Percentiles rank a stretch among this genome's conserved stretches.
These are phyloP conservation scores for Mormyrus lacerda DNA, from an alignment of 2,113 vertebrate species.

Conservation along the genomic window DNA sequence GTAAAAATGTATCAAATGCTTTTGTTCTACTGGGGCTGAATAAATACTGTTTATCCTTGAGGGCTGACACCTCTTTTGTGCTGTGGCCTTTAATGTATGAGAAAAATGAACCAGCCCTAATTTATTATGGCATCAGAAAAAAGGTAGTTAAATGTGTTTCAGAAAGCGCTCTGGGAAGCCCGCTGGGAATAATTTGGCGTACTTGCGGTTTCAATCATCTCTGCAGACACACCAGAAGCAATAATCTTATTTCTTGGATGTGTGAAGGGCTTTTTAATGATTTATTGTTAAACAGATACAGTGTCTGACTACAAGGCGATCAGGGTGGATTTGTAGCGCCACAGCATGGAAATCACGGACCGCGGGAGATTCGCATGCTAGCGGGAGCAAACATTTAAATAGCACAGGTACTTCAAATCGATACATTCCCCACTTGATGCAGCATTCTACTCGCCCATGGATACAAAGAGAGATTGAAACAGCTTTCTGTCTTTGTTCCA, in stretches of 20 bases:
- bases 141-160: neutral
- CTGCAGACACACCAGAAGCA: neutral
- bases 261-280: conserved; percentile 9
- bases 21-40: neutral
- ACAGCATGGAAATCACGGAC: neutral
- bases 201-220: neutral
- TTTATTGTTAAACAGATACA: neutral
- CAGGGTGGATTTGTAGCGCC: neutral
- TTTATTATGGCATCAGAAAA: conserved; percentile 18
- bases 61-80: neutral
- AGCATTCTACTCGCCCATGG: neutral
- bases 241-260: conserved; percentile 6
- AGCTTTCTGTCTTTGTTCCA: neutral
- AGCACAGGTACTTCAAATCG: neutral
- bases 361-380: neutral
- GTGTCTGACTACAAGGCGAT: neutral
- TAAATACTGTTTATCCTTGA: conserved; percentile 8
- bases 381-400: neutral
- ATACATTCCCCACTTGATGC: neutral
- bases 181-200: neutral
- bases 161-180: neutral
- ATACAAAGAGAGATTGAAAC: neutral
- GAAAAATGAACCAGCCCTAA: neutral
- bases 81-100: neutral
- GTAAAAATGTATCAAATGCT: neutral